Evolutionary conservation across 2,888 invertebrate genomes (phyloP).

Genomic region (Erebia palarica): DNA sequence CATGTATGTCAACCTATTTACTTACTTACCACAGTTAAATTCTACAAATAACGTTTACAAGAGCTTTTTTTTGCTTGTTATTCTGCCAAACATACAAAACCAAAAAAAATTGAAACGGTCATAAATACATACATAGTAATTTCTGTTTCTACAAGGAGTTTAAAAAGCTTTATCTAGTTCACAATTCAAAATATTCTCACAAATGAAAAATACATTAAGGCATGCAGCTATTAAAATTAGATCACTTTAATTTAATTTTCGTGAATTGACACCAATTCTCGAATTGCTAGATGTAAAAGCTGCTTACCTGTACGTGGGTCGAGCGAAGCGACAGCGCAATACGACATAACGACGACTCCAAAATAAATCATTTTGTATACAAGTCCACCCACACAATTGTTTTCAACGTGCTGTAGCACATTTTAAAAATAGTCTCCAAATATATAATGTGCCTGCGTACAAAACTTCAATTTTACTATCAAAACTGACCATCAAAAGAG

Average conservation of each 20-base stretch:
- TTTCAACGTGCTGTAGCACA: constrained; percentile 46
- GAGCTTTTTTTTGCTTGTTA: no score
- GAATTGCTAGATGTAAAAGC: constrained; percentile 10
- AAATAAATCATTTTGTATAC: constrained; percentile 44
- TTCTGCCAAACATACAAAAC: no score
- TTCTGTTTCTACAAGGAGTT: no score
- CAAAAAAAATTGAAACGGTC: no score
- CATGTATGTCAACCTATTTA: no score
- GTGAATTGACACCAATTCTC: not conserved
- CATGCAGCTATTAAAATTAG: not conserved
- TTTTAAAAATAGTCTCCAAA: constrained; percentile 35
- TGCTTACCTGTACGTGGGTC: constrained; percentile 20
- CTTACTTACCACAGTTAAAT: no score
- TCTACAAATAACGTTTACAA: no score
- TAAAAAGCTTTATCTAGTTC: no score
- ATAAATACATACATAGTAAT: no score
- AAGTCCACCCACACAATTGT: constrained; percentile 53
- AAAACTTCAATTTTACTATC: not conserved
- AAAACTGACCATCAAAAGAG: not conserved
- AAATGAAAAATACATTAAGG: not conserved
- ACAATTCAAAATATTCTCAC: no score
- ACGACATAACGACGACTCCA: constrained; percentile 17
- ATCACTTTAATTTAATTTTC: not conserved
- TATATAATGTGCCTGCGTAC: constrained; percentile 21
- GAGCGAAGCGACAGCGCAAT: constrained; percentile 24